Base-by-base conservation (phyloP, 2,888 invertebrate species). In the Epinotia brunnichana region DNA sequence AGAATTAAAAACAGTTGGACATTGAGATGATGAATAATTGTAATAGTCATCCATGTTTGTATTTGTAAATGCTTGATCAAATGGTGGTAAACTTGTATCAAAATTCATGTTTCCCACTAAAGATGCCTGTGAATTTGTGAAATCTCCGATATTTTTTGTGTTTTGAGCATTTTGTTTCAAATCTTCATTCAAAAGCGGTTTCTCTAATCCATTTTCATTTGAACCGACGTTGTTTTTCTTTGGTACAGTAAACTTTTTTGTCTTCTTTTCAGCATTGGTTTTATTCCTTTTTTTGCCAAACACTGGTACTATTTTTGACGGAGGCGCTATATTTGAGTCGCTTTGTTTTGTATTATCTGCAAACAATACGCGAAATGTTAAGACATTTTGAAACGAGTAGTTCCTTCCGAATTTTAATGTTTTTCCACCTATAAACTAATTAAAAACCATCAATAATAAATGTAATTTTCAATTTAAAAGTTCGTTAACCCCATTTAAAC, bases 231-330 rank as follows among this genome's bases (percentile, higher is more conserved):
- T 68, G 17, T 35, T 74, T 78, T 83, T 88, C 2, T 78, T 76
- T 0, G 90, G 88, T 2, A 87, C 82, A 2, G 83, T 71, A 64
- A 89, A 90, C 74, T 88, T 89, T 71, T 85, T 87, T 2, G 78
- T 48, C 74, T 83, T 85, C 2, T 64, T 60, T 2, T 44, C 17
- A 59, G 39, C 21, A 56, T 48, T 13, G 70, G 77, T 77, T 66
- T 74, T 76, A 2, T 73, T 76, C 73, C 77, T 78, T 73, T 86
- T 78, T 73, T 86, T 87, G 13, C 82, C 82, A 59, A 85, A 87
- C 63, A 56, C 80, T 3, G 84, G 86, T 67, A 83, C 70, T 72
- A 82, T 81, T 75, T 75, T 77, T 77, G 80, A 80, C 62, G 73
- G 62, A 10, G 60, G 11, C 59, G 21, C 59, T 48, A 73, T 24